Evolutionary conservation across 2,888 invertebrate genomes (phyloP).

Genomic region (Alviniconcha strummeri): DNA sequence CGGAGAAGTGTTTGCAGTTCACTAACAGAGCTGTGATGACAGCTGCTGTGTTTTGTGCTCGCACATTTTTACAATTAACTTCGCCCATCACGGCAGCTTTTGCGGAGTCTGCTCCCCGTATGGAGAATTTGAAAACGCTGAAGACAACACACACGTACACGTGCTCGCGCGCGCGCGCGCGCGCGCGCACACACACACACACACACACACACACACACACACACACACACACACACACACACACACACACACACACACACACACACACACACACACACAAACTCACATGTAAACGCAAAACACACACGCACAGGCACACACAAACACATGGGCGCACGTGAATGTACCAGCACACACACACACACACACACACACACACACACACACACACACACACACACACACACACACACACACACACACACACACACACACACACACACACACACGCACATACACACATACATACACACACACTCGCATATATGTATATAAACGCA

Average conservation of each 20-base stretch:
- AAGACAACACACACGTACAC: too few species aligned
- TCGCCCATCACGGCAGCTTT: background rate
- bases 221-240: background rate
- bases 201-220: background rate
- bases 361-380: background rate
- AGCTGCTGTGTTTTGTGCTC: background rate
- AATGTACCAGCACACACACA: too few species aligned
- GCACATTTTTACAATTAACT: constrained; percentile 9
- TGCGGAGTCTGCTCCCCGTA: too few species aligned
- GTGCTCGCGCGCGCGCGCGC: background rate
- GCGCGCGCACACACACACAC: background rate
- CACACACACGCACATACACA: background rate
- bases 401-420: background rate
- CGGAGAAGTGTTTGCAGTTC: background rate
- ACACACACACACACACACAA: background rate
- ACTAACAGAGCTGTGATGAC: constrained; percentile 15
- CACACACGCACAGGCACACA: too few species aligned
- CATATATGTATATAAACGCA: background rate
- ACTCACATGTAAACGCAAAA: too few species aligned
- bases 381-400: background rate
- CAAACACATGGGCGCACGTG: too few species aligned
- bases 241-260: background rate
- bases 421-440: background rate
- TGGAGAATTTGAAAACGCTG: too few species aligned
- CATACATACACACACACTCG: background rate